These are phyloP conservation scores for Lacerta agilis DNA, from an alignment of 2,797 vertebrate genomes.

Conservation along the genomic window DNA sequence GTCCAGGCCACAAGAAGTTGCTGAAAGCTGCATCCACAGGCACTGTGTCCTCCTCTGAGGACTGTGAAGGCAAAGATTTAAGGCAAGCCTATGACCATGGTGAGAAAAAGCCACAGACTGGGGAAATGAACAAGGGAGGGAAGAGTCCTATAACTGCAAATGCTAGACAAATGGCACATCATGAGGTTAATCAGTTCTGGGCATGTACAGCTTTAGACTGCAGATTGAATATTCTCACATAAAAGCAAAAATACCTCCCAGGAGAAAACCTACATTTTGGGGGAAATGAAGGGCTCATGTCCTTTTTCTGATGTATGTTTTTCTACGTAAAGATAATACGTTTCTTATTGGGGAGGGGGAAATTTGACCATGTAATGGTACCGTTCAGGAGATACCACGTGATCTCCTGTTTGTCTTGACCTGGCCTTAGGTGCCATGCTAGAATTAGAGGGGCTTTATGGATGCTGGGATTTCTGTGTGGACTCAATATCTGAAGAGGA, in stretches of 20 bases:
- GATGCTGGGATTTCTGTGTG: too few relatives aligned
- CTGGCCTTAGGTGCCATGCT: neutral
- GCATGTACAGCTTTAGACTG: neutral
- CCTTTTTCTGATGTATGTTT: neutral
- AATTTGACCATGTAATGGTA: neutral
- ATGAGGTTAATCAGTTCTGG: neutral
- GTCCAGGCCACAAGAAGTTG: conserved; percentile 72
- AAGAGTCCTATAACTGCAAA: neutral
- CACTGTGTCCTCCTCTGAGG: conserved; percentile 86
- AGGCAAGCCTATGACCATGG: conserved; percentile 77
- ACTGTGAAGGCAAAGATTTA: conserved; percentile 87
- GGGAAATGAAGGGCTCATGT: neutral
- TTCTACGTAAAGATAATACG: neutral
- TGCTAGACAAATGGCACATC: neutral
- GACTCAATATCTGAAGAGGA: too few relatives aligned
- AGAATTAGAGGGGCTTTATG: neutral
- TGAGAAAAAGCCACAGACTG: conserved; percentile 58
- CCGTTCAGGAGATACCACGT: neutral
- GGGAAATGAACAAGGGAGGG: neutral
- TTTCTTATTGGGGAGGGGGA: too few relatives aligned
- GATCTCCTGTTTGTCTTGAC: neutral
- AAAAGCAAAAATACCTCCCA: neutral
- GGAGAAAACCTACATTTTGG: neutral
- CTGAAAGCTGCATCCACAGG: conserved; percentile 82
- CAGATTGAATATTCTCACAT: neutral